Base-by-base conservation (phyloP, 2,113 vertebrate species). In the Callipepla californica region DNA sequence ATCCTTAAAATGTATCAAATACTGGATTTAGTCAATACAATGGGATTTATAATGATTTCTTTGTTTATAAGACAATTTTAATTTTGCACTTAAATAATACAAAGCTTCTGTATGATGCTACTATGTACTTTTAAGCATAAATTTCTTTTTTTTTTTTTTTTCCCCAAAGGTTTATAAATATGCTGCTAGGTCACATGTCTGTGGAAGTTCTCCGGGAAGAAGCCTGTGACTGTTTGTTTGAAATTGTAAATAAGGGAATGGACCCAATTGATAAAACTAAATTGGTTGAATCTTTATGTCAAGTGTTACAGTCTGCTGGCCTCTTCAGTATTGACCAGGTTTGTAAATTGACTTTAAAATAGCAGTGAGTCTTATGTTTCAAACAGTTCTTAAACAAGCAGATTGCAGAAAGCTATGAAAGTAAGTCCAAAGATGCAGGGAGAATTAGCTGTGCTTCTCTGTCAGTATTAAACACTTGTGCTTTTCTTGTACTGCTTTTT, bases 221-320 rank as follows among this genome's bases (percentile, higher is more conserved):
- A 98, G 99, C 99, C 47, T 99, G 99, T 70, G 99, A 99, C 96
- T 99, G 99, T 97, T 98, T 99, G 95, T 99, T 98, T 97, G 99
- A 99, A 97, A 99, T 99, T 72, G 96, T 99, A 97, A 99, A 99
- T 98, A 99, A 99, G 94, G 99, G 99, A 78, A 99, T 99, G 99
- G 99, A 99, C 94, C 99, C 99, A 23, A 97, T 98, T 83, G 99
- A 99, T 91, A 99, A 99, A 97, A 99, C 99, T 96, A 99, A 99
- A 93, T 97, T 99, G 97, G 99, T 99, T 93, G 99, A 99, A 96
- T 99, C 99, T 70, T 98, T 99, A 85, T 99, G 98, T 97, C 98
- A 97, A 91, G 99, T 99, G 6, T 98, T 99, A 90, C 98, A 99
- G 97, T 98, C 98, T 77, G 99, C 99, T 13, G 99, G 99, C 4